Base-by-base conservation (phyloP, 2,797 vertebrate genomes). In the Lagodon rhomboides region DNA sequence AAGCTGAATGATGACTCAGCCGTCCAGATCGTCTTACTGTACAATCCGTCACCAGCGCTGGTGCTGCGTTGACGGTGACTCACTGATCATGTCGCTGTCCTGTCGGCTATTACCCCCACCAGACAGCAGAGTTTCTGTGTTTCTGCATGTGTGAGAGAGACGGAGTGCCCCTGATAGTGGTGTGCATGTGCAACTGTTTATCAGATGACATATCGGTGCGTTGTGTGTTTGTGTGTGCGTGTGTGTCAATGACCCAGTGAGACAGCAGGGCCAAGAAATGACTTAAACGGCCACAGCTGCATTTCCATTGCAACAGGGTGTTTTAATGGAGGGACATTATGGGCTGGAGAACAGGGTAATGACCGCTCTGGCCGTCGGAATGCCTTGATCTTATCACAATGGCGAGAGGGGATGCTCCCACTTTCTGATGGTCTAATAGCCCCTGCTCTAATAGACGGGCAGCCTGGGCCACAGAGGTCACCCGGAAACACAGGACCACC, bases 351-450 rank as follows among this genome's bases (percentile, higher is more conserved):
- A 72, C 89, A 85, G 92, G 88, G 87, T 93, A 94, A 94, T 94
- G 92, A 94, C 92, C 70, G 80, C 89, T 93, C 90, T 91, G 91
- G 83, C 89, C 73, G 83, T 85, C 87, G 92, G 93, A 94, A 94
- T 94, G 94, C 93, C 93, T 94, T 94, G 94, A 94, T 94, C 93
- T 93, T 94, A 94, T 94, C 94, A 93, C 86, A 82, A 86, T 83
- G 84, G 92, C 68, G 66, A 93, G 91, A 93, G 89, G 90, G 89
- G 93, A 94, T 93, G 93, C 93, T 94, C 91, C 92, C 87, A 86
- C 90, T 89, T 93, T 93, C 89, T 89, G 89, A 93, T 90, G 89
- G 50, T 92, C 87, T 93, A 93, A 93, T 91, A 92, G 91, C 87
- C 91, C 84, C 72, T 73, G 74, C 90, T 90, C 77, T 92, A 85